Conservation (phyloP, 2,113 vertebrate species). For the Pheucticus melanocephalus region DNA sequence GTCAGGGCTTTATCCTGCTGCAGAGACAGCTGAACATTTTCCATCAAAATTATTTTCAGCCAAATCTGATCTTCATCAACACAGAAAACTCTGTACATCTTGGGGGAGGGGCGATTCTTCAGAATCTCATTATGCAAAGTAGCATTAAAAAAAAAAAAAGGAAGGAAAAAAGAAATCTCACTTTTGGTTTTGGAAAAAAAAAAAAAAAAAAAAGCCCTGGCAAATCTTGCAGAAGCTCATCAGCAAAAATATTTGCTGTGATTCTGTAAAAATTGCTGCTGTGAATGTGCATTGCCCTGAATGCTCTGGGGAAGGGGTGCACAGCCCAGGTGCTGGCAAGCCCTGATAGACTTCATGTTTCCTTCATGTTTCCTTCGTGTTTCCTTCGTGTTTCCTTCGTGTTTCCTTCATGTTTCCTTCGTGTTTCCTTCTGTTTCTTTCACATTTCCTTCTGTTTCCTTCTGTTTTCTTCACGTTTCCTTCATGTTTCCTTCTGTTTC, state of each 20-base stretch:
- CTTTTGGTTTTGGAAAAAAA: not conserved
- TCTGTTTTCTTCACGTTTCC: too few relatives aligned
- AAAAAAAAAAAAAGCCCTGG: not conserved
- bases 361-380: too few relatives aligned
- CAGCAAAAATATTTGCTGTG: not conserved
- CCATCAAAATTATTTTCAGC: slow-evolving; percentile 15
- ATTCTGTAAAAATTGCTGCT: not conserved
- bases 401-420: too few relatives aligned
- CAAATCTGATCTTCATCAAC: not conserved
- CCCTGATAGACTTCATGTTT: not conserved
- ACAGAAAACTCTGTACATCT: not conserved
- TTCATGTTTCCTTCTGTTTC: too few relatives aligned
- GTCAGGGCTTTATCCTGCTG: not conserved
- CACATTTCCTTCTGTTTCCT: too few relatives aligned
- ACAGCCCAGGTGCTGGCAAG: not conserved
- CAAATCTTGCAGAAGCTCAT: not conserved
- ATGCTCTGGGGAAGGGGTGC: not conserved
- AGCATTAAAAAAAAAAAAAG: not conserved
- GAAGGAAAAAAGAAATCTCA: not conserved
- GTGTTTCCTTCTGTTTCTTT: too few relatives aligned
- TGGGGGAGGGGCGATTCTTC: not conserved
- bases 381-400: not conserved
- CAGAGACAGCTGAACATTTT: not conserved
- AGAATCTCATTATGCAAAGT: not conserved
- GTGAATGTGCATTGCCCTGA: not conserved